Conservation (phyloP, 2,797 vertebrate species). For the Sebastes nivosus region DNA sequence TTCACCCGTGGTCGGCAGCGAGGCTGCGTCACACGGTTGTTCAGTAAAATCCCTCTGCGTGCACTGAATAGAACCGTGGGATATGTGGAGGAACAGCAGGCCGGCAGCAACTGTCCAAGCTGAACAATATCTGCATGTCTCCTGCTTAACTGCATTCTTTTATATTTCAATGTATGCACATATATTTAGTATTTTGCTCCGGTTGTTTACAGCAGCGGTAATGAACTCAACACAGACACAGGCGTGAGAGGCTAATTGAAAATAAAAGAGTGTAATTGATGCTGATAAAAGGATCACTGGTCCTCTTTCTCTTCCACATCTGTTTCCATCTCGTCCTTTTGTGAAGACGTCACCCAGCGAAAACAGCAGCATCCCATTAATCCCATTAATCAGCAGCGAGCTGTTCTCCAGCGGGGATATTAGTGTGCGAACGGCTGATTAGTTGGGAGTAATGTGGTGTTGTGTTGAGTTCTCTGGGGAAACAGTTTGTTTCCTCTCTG, state of each 20-base stretch:
- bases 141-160: background rate
- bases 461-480: background rate
- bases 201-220: background rate
- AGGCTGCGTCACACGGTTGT: background rate
- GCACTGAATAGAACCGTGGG: background rate
- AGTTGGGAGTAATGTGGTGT: conserved; percentile 24
- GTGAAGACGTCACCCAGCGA: conserved; percentile 5
- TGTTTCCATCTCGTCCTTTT: conserved; percentile 1
- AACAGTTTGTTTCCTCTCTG: background rate
- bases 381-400: conserved; percentile 15
- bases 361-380: conserved; percentile 6
- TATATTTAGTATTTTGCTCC: background rate
- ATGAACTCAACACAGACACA: background rate
- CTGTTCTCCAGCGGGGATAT: conserved; percentile 18
- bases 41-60: background rate
- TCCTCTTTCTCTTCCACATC: background rate
- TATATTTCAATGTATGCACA: background rate
- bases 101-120: background rate
- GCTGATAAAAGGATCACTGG: background rate
- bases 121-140: background rate
- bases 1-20: background rate
- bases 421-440: conserved; percentile 29
- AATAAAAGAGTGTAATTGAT: conserved; percentile 5
- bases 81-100: no score
- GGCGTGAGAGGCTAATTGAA: background rate